phyloP scores from a whole-genome alignment of 2,797 vertebrate species.

The Thripadectes ignobilis region DNA sequence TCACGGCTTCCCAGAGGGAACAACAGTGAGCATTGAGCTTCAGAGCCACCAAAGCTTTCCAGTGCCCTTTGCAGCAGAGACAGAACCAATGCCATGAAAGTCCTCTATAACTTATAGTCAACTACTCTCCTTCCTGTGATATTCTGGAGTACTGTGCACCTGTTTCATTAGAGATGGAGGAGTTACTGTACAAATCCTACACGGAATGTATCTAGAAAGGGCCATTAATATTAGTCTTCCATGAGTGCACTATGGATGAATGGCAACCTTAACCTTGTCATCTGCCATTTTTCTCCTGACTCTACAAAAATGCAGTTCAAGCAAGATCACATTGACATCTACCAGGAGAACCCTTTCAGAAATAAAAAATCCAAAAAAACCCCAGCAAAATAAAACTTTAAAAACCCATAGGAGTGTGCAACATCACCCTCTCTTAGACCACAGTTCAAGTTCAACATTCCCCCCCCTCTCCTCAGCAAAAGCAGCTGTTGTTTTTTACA shows the following conservation, averaged over 20 bases:
- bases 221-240: neutral
- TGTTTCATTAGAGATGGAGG: neutral
- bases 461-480: fast-evolving
- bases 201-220: neutral
- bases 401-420: neutral
- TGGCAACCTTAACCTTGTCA: neutral
- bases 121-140: neutral
- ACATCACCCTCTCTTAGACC: no score
- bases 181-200: neutral
- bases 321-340: neutral
- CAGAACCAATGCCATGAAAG: neutral
- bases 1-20: neutral
- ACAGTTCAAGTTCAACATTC: neutral
- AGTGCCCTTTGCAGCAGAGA: neutral
- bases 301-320: neutral
- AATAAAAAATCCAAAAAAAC: neutral
- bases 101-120: neutral
- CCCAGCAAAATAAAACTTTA: neutral
- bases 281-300: neutral
- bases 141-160: neutral
- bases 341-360: neutral
- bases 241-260: neutral
- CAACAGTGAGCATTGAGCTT: neutral
- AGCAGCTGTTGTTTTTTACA: neutral
- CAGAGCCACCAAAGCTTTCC: neutral